phyloP scores from a whole-genome alignment of 1,140 invertebrate species.

The Mylabris phalerata region DNA sequence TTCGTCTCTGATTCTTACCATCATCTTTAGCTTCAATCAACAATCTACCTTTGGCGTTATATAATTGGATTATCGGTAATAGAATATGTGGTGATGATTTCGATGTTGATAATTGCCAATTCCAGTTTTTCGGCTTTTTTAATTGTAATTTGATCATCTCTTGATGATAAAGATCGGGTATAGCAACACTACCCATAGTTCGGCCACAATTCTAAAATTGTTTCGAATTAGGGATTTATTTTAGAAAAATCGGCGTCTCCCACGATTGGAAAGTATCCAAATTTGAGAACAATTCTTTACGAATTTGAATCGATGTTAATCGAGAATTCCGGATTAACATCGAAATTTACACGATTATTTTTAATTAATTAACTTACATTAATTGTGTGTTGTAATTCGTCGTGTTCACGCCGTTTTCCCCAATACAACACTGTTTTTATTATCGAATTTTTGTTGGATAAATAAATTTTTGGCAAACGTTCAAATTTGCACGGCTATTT shows the following conservation, averaged over 20 bases:
- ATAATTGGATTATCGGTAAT: slow-evolving; percentile 45
- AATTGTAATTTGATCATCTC: slow-evolving; percentile 43
- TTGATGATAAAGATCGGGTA: slow-evolving; percentile 7
- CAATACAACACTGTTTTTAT: neutral
- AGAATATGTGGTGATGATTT: slow-evolving; percentile 47
- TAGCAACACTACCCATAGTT: neutral
- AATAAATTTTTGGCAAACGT: no score
- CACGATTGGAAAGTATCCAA: neutral
- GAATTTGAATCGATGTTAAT: no score
- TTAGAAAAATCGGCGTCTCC: neutral
- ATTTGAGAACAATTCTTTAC: neutral
- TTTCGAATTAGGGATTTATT: neutral
- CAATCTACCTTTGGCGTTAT: slow-evolving; percentile 43
- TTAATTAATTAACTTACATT: no score
- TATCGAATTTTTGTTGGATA: no score
- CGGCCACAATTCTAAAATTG: neutral
- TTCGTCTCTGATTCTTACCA: slow-evolving; percentile 24
- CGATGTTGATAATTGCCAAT: slow-evolving; percentile 48
- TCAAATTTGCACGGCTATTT: no score
- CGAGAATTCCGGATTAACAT: no score
- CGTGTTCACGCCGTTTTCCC: neutral
- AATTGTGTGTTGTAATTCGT: no score
- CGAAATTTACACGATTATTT: no score
- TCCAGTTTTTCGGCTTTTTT: slow-evolving; percentile 46
- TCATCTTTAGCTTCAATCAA: slow-evolving; percentile 41